Evolutionary conservation across 2,888 invertebrate genomes (phyloP), one percentile per base, ranked within the genome.

Genomic region (Meliscaeva auricollis): DNA sequence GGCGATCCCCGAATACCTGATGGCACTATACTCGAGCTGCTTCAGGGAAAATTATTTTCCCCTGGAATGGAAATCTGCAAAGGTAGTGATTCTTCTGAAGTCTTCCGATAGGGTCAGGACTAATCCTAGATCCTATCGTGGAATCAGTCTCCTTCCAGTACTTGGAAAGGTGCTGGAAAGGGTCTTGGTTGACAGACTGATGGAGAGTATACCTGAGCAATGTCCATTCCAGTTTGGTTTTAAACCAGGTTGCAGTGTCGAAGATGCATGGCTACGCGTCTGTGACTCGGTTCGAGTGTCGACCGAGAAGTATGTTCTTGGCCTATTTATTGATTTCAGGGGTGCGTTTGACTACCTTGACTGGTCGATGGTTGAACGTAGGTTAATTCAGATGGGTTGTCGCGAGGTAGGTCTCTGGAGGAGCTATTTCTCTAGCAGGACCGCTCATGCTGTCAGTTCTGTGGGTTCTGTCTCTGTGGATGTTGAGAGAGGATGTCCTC

Each of bases 141-240:
- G 54, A 6, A 52, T 52, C 52, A 52, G 52, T 11, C 52, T 52
- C 26, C 69, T 87, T 13, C 87, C 87, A 9, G 87, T 81, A 8
- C 83, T 88, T 62, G 87, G 87, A 3, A 87, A 88, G 64, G 79
- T 87, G 2, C 62, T 80, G 73, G 79, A 85, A 32, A 60, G 81
- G 44, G 17, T 81, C 1, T 60, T 76, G 79, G 56, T 85, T 2
- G 26, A 66, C 15, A 64, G 85, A 13, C 64, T 77, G 13, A 22
- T 17, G 48, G 48, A 48, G 9, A 9, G 20, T 4, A 11, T 26
- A 0, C 26, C 52, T 26, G n/a, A 26, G 26, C 41, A 32, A 3
- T 41, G n/a, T 41, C 30, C 38, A 64, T 69, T 52, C 9, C 77
- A 77, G 30, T 76, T 60, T 48, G 82, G 83, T 0, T 73, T 77